phyloP scores from a whole-genome alignment of 2,888 invertebrate genomes.

The Tipula vernalis region DNA sequence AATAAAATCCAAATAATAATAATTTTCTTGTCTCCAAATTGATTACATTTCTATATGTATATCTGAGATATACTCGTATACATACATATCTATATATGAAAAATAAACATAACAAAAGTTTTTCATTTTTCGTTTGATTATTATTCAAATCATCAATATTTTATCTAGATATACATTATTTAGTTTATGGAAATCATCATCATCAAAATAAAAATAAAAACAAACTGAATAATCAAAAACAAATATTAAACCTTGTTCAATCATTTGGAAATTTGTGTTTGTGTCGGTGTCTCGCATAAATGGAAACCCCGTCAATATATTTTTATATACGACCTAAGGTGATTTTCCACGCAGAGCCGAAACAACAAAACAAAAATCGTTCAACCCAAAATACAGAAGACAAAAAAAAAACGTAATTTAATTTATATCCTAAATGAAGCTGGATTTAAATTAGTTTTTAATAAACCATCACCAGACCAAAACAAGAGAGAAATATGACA shows the following conservation, averaged over 20 bases:
- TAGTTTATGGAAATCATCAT: constrained; percentile 4
- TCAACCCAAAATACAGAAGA: not conserved
- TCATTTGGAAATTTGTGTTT: not conserved
- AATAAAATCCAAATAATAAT: not conserved
- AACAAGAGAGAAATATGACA: not conserved
- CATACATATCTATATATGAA: not conserved
- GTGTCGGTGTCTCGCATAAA: not conserved
- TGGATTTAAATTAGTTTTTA: not conserved
- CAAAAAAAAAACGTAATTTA: not conserved
- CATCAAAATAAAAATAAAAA: not conserved
- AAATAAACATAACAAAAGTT: not conserved
- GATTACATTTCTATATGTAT: not conserved
- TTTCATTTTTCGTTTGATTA: not conserved
- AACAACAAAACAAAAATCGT: not conserved
- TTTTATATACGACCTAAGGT: not conserved
- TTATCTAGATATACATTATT: not conserved
- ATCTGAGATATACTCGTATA: not conserved
- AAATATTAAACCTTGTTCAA: not conserved
- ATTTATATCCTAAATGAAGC: not conserved
- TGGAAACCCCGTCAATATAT: not conserved
- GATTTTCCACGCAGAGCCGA: not conserved
- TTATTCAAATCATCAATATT: not conserved
- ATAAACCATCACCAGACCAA: not conserved
- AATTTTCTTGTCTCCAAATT: not conserved
- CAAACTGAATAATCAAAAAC: not conserved